Conservation (phyloP, 2,888 invertebrate genomes). For the Acanthoscelides obtectus region DNA sequence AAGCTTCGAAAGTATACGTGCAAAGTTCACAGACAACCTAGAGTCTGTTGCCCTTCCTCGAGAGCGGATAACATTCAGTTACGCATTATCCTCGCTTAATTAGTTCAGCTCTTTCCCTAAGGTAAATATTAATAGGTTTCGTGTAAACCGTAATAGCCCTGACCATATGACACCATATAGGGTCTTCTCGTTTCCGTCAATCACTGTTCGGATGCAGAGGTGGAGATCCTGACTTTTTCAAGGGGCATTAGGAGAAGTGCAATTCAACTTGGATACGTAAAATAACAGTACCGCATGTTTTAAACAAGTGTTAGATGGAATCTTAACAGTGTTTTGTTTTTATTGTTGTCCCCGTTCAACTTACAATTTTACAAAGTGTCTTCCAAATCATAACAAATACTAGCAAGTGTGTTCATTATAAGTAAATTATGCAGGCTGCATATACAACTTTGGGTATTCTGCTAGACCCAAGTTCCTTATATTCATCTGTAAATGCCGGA, state of each 20-base stretch:
- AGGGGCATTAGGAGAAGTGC: background rate
- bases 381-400: too few relatives aligned
- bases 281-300: too few relatives aligned
- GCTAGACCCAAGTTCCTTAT: too few relatives aligned
- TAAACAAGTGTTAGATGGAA: too few relatives aligned
- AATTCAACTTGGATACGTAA: too few relatives aligned
- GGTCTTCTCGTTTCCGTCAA: constrained; percentile 43
- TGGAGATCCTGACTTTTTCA: background rate
- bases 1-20: background rate
- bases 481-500: too few relatives aligned
- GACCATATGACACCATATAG: constrained; percentile 23
- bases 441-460: too few relatives aligned
- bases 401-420: too few relatives aligned
- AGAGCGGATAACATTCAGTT: constrained; percentile 21
- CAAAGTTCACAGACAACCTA: background rate
- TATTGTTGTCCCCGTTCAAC: too few relatives aligned
- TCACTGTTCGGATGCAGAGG: constrained; percentile 25
- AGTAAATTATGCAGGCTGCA: too few relatives aligned
- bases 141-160: constrained; percentile 19
- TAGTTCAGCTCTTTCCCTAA: constrained; percentile 19
- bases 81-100: constrained; percentile 29
- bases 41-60: background rate
- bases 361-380: too few relatives aligned
- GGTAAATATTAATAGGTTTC: constrained; percentile 24
- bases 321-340: too few relatives aligned